A percentile compares a stretch with the other conserved stretches of the same genome.
Conservation (phyloP, 2,113 vertebrate genomes). For the Murina feae region DNA sequence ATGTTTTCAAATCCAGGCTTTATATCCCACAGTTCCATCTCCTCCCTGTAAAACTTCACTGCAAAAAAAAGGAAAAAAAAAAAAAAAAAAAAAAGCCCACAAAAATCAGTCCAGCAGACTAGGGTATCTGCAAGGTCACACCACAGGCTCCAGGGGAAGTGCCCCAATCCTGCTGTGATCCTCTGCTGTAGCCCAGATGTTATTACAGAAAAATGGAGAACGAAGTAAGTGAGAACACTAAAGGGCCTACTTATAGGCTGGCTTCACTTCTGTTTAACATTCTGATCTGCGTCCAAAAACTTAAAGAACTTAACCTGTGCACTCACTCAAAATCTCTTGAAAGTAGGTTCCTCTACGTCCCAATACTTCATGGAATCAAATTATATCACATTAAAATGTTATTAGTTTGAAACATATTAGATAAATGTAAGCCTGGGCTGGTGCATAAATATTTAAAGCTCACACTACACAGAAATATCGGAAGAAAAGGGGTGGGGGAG, state of each 20-base stretch:
- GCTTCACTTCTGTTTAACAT: neutral
- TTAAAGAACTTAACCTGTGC: slow-evolving; percentile 13
- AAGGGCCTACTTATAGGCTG: neutral
- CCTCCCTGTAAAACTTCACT: neutral
- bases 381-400: slow-evolving; percentile 60
- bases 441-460: slow-evolving; percentile 64
- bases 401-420: slow-evolving; percentile 59
- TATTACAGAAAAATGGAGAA: slow-evolving; percentile 49
- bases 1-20: slow-evolving; percentile 33
- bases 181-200: neutral
- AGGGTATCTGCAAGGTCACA: slow-evolving; percentile 48
- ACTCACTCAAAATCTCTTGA: slow-evolving; percentile 30
- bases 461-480: neutral
- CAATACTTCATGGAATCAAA: slow-evolving; percentile 47
- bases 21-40: neutral
- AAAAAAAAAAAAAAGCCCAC: neutral
- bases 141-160: slow-evolving; percentile 8
- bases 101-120: neutral
- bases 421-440: slow-evolving; percentile 30
- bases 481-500: neutral
- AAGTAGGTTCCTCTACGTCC: slow-evolving; percentile 7
- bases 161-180: slow-evolving; percentile 29
- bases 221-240: neutral
- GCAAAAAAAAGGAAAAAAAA: too few species aligned
- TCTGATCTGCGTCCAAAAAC: slow-evolving; percentile 4